Base-by-base conservation (phyloP, 2,888 invertebrate genomes). In the Tuta absoluta region DNA sequence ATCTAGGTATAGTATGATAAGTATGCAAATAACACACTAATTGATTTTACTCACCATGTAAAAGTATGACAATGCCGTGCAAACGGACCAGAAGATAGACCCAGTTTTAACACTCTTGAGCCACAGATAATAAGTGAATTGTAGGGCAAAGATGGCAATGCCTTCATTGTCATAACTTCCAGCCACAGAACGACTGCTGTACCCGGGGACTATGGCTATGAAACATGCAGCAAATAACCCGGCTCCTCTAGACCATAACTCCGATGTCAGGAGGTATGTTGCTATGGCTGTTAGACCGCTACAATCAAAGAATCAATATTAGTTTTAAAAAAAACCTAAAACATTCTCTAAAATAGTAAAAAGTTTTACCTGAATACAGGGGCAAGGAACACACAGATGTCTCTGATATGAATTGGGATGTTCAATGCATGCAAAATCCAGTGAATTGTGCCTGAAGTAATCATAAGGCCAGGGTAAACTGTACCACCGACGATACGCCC, bases 81-180 rank as follows among this genome's bases (percentile, higher is more conserved):
- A 95, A 41, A 96, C 94, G 4, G 99, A 95, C 99, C 99, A 99
- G 86, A 97, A 99, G 41, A 99, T 95, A 4, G 99, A 98, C 28
- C 99, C 99, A 71, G 97, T 98, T 88, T 99, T 99, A 7, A 99
- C 96, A 64, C 99, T 96, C 84, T 98, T 98, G 60, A 99, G 96
- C 99, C 99, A 99, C 60, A 99, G 92, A 82, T 95, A 99, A 84
- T 99, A 99, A 1, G 99, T 99, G 83, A 99, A 97, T 92, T 99
- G 99, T 63, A 99, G 93, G 1, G 99, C 99, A 92, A 99, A 99
- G 77, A 99, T 99, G 63, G 99, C 99, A 81, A 99, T 99, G 70
- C 99, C 99, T 91, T 99, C 99, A 91, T 99, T 99, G 83, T 99
- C 99, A 84, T 99, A 99, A 78, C 99, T 99, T 28, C 99, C 99